Percentiles rank a stretch among this genome's conserved stretches.
Evolutionary conservation across 2,113 vertebrate genomes (phyloP).

Genomic region (Tor tambroides): DNA sequence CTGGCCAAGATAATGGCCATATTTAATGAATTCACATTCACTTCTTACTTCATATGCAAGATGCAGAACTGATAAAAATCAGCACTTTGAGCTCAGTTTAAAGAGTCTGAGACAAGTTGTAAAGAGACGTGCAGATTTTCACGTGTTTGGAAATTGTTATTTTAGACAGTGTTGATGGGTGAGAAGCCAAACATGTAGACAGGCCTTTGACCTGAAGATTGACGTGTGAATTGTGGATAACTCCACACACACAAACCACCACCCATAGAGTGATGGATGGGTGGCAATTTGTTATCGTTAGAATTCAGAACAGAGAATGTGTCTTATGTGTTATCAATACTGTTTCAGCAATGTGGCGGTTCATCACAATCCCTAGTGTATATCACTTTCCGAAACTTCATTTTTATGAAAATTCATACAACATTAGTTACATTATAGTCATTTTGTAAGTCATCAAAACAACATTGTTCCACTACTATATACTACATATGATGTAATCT

Average conservation of each 20-base stretch:
- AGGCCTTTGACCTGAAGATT: conserved; percentile 61
- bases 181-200: conserved; percentile 59
- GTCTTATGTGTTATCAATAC: neutral
- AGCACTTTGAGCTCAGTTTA: neutral
- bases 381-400: neutral
- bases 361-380: neutral
- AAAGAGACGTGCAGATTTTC: conserved; percentile 72
- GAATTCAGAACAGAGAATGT: neutral
- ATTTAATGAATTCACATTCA: neutral
- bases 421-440: neutral
- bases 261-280: neutral
- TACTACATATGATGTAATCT: too few species aligned
- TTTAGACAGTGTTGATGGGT: conserved; percentile 75
- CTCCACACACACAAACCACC: conserved; percentile 1
- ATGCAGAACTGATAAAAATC: neutral
- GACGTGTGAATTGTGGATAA: neutral
- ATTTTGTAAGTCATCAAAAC: conserved; percentile 3
- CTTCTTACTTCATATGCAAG: neutral
- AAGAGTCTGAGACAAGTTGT: neutral
- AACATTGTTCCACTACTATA: neutral
- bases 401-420: neutral
- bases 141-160: conserved; percentile 70
- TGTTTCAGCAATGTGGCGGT: neutral
- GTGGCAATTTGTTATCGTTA: neutral
- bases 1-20: neutral